These are phyloP conservation scores for Maccullochella peelii DNA, from an alignment of 2,113 vertebrate species.

Conservation along the genomic window DNA sequence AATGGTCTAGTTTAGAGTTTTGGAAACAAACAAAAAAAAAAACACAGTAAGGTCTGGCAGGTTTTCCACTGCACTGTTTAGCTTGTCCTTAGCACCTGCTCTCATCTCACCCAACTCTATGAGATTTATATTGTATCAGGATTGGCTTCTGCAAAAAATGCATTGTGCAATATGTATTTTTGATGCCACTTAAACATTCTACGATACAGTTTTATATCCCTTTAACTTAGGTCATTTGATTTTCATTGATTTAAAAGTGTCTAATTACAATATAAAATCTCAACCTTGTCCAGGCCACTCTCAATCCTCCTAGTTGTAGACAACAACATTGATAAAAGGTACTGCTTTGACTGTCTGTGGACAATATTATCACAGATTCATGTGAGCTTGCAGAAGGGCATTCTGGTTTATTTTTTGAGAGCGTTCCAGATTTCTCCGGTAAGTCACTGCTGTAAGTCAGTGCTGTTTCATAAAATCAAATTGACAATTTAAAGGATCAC, in stretches of 20 bases:
- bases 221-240: neutral
- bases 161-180: neutral
- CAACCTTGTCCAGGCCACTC: neutral
- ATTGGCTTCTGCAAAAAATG: neutral
- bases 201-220: neutral
- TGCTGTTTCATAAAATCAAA: neutral
- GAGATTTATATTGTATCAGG: neutral
- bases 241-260: neutral
- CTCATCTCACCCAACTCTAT: neutral
- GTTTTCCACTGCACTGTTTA: neutral
- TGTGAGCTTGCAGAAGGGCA: neutral
- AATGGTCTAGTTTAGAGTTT: neutral
- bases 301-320: neutral
- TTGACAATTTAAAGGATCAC: neutral
- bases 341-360: neutral
- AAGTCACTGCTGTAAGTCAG: neutral
- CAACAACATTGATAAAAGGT: slow-evolving; percentile 1
- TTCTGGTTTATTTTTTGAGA: neutral
- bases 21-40: neutral
- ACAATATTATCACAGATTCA: neutral
- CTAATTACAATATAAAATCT: neutral
- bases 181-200: neutral
- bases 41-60: neutral
- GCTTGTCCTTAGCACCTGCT: neutral
- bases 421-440: neutral